Evolutionary conservation across 2,888 invertebrate genomes (phyloP), one percentile per base, ranked within the genome.

Genomic region (Rugalucina vietnamica): DNA sequence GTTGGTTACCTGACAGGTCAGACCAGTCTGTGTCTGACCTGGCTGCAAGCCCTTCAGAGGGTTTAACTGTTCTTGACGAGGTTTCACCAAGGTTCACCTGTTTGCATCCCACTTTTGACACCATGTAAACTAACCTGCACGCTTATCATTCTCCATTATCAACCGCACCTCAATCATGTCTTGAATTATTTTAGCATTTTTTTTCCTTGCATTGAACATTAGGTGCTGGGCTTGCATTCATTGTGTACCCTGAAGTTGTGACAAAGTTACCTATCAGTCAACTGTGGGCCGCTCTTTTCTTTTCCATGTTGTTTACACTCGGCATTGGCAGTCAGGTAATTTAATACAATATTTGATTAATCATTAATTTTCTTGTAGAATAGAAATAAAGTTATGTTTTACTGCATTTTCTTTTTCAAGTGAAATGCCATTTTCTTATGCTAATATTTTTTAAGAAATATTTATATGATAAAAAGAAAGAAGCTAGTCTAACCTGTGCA

Each of bases 281-380:
- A 72, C 82, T 93, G 39, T 93, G 93, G 93, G 85, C 93, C 1
- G 87, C 92, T 27, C 86, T 93, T 32, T 93, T 93, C 90, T 93
- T 93, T 79, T 76, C 89, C 75, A 93, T 93, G 93, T 84, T 93
- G 60, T 84, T 92, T 74, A 92, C 92, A 1, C 89, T 93, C 2
- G 93, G 93, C 27, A 88, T 93, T 5, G 93, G 92, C n/a, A 92
- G 92, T 50, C 92, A 92, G 91, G 92, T 91, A 84, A 65, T 14
- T 69, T 81, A 37, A 50, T 36, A 50, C 18, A 32, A 27, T 34
- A 36, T 21, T 29, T 34, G 14, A n/a, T n/a, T n/a, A n/a, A n/a
- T n/a, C n/a, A n/a, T n/a, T n/a, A n/a, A n/a, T n/a, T n/a, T n/a
- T n/a, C n/a, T n/a, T n/a, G n/a, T n/a, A n/a, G n/a, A n/a, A n/a